Conservation (phyloP, 2,113 vertebrate species). For the Eudyptes chrysolophus region DNA sequence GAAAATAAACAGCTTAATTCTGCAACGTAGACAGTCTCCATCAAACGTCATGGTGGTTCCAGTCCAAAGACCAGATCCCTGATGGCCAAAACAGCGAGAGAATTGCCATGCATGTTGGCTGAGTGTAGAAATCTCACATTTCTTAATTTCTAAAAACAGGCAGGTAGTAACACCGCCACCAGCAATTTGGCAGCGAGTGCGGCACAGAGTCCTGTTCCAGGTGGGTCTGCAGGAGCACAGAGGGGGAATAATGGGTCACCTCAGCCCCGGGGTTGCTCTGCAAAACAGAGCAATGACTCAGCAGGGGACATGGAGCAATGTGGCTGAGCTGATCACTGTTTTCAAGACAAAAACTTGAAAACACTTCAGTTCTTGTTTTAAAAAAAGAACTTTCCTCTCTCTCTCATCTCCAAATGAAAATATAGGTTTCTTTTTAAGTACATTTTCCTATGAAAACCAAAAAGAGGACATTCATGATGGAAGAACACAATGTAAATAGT, state of each 20-base stretch:
- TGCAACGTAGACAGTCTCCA: background rate
- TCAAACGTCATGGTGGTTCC: background rate
- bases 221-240: background rate
- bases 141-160: background rate
- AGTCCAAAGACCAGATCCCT: background rate
- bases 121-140: background rate
- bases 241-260: background rate
- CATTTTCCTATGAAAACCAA: background rate
- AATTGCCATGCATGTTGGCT: background rate
- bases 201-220: background rate
- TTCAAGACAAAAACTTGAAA: background rate
- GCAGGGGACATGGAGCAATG: background rate
- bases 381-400: background rate
- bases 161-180: background rate
- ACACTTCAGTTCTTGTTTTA: background rate
- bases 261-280: background rate
- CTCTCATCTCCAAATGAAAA: background rate
- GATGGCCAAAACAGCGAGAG: background rate
- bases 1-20: conserved; percentile 1
- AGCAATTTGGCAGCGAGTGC: background rate
- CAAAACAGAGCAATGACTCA: background rate
- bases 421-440: background rate
- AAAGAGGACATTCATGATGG: background rate
- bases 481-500: background rate
- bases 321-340: background rate